These are phyloP conservation scores for Pseudoips prasinana DNA, from an alignment of 2,888 invertebrate species.

Conservation along the genomic window DNA sequence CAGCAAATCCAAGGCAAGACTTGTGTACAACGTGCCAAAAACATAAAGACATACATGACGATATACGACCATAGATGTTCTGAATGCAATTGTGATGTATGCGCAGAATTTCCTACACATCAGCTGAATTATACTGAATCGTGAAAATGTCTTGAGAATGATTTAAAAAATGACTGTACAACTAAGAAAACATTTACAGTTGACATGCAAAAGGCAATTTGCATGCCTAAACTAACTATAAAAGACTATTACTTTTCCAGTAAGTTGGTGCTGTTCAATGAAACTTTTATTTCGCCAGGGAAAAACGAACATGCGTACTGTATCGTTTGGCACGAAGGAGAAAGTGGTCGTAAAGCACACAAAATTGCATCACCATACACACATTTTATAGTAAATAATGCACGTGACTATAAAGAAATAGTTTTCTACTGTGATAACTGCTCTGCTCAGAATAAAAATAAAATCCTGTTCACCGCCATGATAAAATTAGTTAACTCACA, in stretches of 20 bases:
- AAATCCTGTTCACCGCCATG: slow-evolving; percentile 10
- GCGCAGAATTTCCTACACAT: slow-evolving; percentile 1
- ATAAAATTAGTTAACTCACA: slow-evolving; percentile 11
- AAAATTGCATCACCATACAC: slow-evolving; percentile 13
- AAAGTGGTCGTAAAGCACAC: slow-evolving; percentile 13
- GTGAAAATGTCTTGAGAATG: slow-evolving; percentile 2
- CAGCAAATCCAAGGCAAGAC: too few relatives aligned
- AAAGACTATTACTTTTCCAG: slow-evolving; percentile 11
- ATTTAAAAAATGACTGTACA: slow-evolving; percentile 1
- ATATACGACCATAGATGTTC: background rate
- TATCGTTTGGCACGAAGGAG: slow-evolving; percentile 13
- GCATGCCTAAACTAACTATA: slow-evolving; percentile 8
- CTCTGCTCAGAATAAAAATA: slow-evolving; percentile 13
- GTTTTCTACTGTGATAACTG: slow-evolving; percentile 12
- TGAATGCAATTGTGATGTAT: slow-evolving; percentile 2
- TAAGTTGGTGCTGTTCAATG: slow-evolving; percentile 11
- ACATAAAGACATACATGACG: slow-evolving; percentile 2
- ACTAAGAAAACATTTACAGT: slow-evolving; percentile 6
- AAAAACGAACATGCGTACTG: slow-evolving; percentile 10
- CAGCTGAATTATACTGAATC: slow-evolving; percentile 4
- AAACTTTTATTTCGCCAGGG: slow-evolving; percentile 11
- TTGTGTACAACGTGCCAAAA: background rate
- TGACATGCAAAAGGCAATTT: slow-evolving; percentile 13
- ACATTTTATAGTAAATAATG: slow-evolving; percentile 7
- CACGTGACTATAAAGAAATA: slow-evolving; percentile 5